phyloP scores from a whole-genome alignment of 2,888 invertebrate species.

The Cerastoderma edule region DNA sequence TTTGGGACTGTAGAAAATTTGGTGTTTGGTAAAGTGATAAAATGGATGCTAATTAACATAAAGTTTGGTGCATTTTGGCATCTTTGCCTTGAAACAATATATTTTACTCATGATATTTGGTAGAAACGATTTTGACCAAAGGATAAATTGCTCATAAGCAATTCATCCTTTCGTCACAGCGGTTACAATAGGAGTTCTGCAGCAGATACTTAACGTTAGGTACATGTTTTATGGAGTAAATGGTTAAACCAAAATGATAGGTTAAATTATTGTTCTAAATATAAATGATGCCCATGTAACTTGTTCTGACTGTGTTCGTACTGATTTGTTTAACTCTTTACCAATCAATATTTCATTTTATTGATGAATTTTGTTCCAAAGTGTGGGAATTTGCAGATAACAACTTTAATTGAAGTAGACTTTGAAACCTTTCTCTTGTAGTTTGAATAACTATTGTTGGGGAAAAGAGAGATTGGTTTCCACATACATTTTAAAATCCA shows the following conservation, averaged over 20 bases:
- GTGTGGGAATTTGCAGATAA: no score
- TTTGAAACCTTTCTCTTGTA: no score
- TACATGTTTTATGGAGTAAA: neutral
- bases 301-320: neutral
- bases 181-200: neutral
- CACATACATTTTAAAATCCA: no score
- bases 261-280: no score
- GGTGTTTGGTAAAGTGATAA: neutral
- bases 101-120: neutral
- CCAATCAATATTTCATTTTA: neutral
- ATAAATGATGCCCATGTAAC: no score
- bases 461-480: no score
- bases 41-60: neutral
- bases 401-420: no score
- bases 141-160: slow-evolving; percentile 15
- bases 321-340: neutral
- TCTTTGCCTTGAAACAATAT: no score
- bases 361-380: neutral
- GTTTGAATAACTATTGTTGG: no score
- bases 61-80: no score
- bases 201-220: neutral
- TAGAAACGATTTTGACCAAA: neutral
- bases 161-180: slow-evolving; percentile 13
- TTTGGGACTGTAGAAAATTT: neutral
- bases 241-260: neutral